A percentile compares a stretch with the other conserved stretches of the same genome.
phyloP scores from a whole-genome alignment of 2,113 vertebrate genomes.

The Sinocyclocheilus grahami region DNA sequence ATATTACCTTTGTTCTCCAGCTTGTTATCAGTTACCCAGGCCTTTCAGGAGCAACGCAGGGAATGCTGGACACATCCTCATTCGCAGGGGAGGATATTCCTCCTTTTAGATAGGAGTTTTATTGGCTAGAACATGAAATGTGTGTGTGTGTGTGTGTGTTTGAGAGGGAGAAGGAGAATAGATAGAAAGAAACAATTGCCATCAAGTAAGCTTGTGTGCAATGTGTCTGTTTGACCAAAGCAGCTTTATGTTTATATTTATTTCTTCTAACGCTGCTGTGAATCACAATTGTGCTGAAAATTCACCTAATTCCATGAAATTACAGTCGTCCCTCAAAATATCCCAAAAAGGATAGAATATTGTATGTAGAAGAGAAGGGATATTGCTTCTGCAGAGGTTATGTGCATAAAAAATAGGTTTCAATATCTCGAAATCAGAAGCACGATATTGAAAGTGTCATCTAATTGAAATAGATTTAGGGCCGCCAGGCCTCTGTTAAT shows the following conservation, averaged over 20 bases:
- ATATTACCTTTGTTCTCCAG: constrained; percentile 74
- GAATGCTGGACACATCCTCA: not conserved
- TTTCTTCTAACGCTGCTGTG: not conserved
- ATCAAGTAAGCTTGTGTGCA: not conserved
- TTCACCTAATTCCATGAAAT: constrained; percentile 2
- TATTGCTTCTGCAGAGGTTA: constrained; percentile 65
- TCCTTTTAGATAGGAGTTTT: constrained; percentile 67
- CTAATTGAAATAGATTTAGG: constrained; percentile 83
- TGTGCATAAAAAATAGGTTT: constrained; percentile 70
- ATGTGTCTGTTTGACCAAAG: not conserved
- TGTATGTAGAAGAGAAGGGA: constrained; percentile 59
- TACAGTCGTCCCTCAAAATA: constrained; percentile 58
- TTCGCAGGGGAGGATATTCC: not conserved
- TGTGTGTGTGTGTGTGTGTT: not conserved
- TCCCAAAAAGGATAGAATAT: constrained; percentile 66
- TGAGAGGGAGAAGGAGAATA: not conserved
- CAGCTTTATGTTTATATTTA: not conserved
- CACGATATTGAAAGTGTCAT: constrained; percentile 82
- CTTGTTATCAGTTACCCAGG: constrained; percentile 70
- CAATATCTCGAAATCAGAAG: constrained; percentile 82
- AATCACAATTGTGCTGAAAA: not conserved
- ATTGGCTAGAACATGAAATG: constrained; percentile 53
- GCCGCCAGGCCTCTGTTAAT: constrained; percentile 69
- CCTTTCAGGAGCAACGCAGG: constrained; percentile 62
- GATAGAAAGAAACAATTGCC: not conserved